Base-by-base conservation (phyloP, 2,797 vertebrate species). In the Caiman crocodilus region DNA sequence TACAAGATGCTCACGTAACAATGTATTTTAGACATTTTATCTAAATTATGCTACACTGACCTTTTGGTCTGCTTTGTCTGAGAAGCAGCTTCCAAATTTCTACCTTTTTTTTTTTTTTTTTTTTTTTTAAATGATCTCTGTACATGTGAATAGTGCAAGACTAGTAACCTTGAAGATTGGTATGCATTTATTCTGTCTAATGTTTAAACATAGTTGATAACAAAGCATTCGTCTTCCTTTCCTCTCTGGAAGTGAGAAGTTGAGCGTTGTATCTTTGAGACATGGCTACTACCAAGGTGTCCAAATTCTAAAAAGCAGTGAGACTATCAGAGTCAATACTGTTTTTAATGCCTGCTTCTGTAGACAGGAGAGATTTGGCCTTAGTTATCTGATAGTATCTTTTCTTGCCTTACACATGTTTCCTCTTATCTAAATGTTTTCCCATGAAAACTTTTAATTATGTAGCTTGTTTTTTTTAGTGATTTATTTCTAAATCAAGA, bases 341-440 rank as follows among this genome's bases (percentile, higher is more conserved):
- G 0, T 15, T 64, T 83, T 63, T 9, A 57, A 10, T 75, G 9
- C 3, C 84, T 0, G 55, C 71, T 25, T 14, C 3, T 76, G 26
- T 76, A 57, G 71, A 58, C 25, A 23, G 32, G 63, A 78, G 32
- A 71, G 7, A 26, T n/a, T 82, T 80, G 30, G 56, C 73, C 2
- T 84, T 55, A 73, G 11, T 4, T 6, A 4, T 1, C 2, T 58
- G 21, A 14, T 58, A 32, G 9, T 5, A 32, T 67, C 32, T 17
- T 67, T 84, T 86, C 63, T 80, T 35, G 15, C 42, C 0, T 0
- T 57, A 35, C 42, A 9, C 84, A 11, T 61, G 67, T 6, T 76
- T 90, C 69, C 28, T 35, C 30, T 10, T 10, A 18, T 84, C 35
- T 16, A 88, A 76, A 13, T 64, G 14, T 81, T 87, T 85, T 6